Evolutionary conservation across 2,797 vertebrate genomes (phyloP).

Genomic region (Gallirallus australis): DNA sequence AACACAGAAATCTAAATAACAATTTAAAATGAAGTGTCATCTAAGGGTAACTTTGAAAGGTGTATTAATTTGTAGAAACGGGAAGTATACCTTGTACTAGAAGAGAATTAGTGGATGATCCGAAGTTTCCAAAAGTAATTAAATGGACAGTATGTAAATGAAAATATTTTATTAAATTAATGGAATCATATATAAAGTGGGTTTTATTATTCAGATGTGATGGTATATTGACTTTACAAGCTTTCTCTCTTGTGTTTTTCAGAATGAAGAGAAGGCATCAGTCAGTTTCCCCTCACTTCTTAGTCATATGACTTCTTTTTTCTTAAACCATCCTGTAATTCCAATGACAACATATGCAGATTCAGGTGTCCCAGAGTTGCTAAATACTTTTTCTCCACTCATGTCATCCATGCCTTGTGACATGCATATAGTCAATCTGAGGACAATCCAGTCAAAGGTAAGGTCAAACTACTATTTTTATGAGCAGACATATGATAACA

Average conservation of each 20-base stretch:
- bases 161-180: neutral
- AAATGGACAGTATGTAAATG: neutral
- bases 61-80: neutral
- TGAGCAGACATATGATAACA: neutral
- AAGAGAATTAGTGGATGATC: neutral
- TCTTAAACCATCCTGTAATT: constrained; percentile 87
- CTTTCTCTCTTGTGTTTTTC: constrained; percentile 21
- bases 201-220: neutral
- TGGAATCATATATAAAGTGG: neutral
- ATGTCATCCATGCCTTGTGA: constrained; percentile 88
- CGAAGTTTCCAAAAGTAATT: neutral
- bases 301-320: constrained; percentile 85
- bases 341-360: constrained; percentile 77
- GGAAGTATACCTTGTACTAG: neutral
- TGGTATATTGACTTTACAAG: neutral
- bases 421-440: constrained; percentile 89
- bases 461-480: neutral
- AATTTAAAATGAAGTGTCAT: neutral
- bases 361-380: constrained; percentile 53
- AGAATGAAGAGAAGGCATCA: constrained; percentile 79
- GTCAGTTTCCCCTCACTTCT: constrained; percentile 88
- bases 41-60: neutral
- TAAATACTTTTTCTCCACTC: constrained; percentile 82
- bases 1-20: neutral
- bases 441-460: constrained; percentile 90